These are phyloP conservation scores for Noctua comes DNA, from an alignment of 2,888 invertebrate species.

Conservation along the genomic window DNA sequence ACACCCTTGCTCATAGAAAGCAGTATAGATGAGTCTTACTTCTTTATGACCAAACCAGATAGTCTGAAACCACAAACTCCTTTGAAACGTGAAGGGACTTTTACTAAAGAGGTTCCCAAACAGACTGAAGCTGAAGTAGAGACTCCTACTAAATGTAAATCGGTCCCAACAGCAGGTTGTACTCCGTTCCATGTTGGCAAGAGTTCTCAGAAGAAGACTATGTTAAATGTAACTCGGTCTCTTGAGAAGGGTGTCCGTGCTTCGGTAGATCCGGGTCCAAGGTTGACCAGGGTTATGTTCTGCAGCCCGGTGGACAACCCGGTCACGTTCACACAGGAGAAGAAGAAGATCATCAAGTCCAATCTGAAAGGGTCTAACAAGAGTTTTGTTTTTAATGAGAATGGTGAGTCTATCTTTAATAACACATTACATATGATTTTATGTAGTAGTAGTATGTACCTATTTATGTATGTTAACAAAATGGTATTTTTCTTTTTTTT, in stretches of 20 bases:
- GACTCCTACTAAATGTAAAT: conserved; percentile 75
- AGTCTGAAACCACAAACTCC: conserved; percentile 67
- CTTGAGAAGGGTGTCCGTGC: conserved; percentile 77
- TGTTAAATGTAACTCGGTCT: conserved; percentile 82
- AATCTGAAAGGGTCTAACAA: conserved; percentile 88
- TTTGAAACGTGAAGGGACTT: conserved; percentile 84
- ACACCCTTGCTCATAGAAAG: conserved; percentile 84
- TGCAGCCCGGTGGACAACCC: conserved; percentile 84
- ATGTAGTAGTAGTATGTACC: no score
- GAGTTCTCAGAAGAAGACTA: conserved; percentile 71
- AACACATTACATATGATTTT: not conserved
- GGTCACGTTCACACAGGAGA: conserved; percentile 72
- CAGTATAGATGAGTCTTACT: conserved; percentile 78
- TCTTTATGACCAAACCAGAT: conserved; percentile 39
- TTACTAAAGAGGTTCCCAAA: conserved; percentile 81
- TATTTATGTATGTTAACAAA: no score
- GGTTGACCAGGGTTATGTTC: conserved; percentile 84
- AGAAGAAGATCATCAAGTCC: conserved; percentile 85
- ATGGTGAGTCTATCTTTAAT: conserved; percentile 73
- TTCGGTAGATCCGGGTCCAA: conserved; percentile 70
- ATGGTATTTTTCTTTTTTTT: no score
- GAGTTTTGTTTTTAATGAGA: conserved; percentile 85
- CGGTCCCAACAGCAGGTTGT: conserved; percentile 78
- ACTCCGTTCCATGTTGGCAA: conserved; percentile 81
- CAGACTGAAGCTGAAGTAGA: conserved; percentile 44